Evolutionary conservation across 2,797 vertebrate species (phyloP), one percentile per base, ranked within the genome.

Genomic region (Cygnus olor): DNA sequence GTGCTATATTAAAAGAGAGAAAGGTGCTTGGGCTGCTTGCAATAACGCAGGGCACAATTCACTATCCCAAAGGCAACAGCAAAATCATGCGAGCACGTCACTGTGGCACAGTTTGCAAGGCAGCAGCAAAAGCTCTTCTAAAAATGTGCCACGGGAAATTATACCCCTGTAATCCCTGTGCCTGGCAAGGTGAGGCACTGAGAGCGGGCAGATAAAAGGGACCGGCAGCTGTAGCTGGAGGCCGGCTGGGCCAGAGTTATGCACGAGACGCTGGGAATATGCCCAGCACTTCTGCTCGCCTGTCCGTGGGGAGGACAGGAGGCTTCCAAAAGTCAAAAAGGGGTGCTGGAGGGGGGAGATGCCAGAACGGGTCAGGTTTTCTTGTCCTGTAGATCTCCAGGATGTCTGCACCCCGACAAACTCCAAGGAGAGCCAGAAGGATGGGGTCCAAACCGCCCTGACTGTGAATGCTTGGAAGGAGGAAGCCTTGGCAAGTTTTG

Each of bases 251-350:
- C 51, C 69, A 54, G 36, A 27, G 44, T 13, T 24, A 47, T 18
- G 22, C 44, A 32, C 38, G 36, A 84, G 64, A 53, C 19, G 19
- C 8, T 80, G 74, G 65, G 49, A 80, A 72, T 47, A 57, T 60
- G 42, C 22, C 53, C 3, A 0, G 21, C 0, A 3, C 21, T 76
- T 42, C 57, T 80, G 40, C 53, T 61, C 6, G 38, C 47, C 47
- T 54, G 16, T 49, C 65, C 42, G 28, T 0, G 0, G 8, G 34
- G 51, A 56, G 12, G 42, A n/a, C 1, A 5, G 20, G 44, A 27
- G 32, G 68, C 32, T 83, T 66, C 40, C 53, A 71, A 66, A 83
- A 49, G 53, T 16, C 22, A 70, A 51, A 82, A 84, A 42, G 17
- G 11, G 51, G 25, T 27, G 51, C 25, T 53, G 7, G 5, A 2